These are phyloP conservation scores for Sebastolobus alascanus DNA, from an alignment of 2,797 vertebrate genomes.

Conservation along the genomic window DNA sequence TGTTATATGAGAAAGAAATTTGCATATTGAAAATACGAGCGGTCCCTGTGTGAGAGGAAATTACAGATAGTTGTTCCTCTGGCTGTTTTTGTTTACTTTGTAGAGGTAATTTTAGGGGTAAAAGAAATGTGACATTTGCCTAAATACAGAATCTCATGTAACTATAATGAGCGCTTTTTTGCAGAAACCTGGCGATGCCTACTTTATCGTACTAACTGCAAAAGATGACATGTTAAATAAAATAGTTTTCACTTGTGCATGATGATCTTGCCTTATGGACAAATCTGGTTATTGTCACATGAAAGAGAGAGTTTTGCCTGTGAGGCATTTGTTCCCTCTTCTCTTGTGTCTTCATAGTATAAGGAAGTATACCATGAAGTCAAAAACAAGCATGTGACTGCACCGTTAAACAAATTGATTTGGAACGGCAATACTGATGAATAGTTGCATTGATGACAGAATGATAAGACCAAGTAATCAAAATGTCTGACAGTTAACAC, in stretches of 20 bases:
- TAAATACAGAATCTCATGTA: constrained; percentile 15
- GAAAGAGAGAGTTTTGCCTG: background rate
- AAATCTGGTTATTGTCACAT: background rate
- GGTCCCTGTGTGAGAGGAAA: background rate
- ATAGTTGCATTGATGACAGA: constrained; percentile 14
- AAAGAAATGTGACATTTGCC: background rate
- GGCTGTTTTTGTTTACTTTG: constrained; percentile 4
- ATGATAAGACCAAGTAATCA: constrained; percentile 24
- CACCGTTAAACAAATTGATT: constrained; percentile 16
- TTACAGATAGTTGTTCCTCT: background rate
- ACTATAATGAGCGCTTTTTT: background rate
- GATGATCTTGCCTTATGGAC: background rate
- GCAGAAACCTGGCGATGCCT: background rate
- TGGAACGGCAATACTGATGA: background rate
- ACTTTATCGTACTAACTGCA: background rate
- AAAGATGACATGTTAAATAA: background rate
- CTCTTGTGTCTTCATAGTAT: background rate
- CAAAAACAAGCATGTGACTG: constrained; percentile 16
- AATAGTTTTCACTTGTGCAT: background rate
- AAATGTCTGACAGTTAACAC: constrained; percentile 38
- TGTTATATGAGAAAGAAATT: background rate
- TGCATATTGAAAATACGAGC: background rate
- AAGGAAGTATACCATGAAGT: background rate
- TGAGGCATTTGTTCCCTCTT: background rate
- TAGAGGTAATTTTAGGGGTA: background rate